Conservation (phyloP, 2,113 vertebrate species). For the Nyctereutes procyonoides region DNA sequence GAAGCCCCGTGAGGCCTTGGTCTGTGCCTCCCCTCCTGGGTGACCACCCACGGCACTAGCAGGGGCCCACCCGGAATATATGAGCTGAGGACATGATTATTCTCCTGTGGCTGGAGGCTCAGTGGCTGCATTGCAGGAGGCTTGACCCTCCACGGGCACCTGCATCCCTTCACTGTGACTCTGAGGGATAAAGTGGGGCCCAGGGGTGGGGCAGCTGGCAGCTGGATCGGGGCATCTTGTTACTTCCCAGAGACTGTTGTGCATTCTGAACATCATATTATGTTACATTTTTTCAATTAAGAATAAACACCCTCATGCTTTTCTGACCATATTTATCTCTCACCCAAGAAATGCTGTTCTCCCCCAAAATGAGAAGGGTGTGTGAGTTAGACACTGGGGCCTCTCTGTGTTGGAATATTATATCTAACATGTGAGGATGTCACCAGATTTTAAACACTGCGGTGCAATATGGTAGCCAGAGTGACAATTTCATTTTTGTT, state of each 20-base stretch:
- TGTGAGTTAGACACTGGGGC: rapidly evolving
- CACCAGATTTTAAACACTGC: rapidly evolving
- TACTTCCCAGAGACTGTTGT: neutral
- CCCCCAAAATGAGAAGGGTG: too few relatives aligned
- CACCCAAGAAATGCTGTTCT: rapidly evolving
- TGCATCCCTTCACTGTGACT: rapidly evolving
- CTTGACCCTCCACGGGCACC: rapidly evolving
- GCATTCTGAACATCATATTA: neutral
- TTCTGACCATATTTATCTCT: neutral
- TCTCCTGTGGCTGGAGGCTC: rapidly evolving
- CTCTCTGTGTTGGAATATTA: rapidly evolving
- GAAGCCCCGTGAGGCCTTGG: neutral
- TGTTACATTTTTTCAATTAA: neutral
- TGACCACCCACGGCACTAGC: rapidly evolving
- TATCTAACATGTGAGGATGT: rapidly evolving
- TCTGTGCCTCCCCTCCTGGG: neutral
- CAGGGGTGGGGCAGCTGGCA: rapidly evolving
- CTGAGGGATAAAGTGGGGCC: rapidly evolving
- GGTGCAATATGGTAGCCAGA: rapidly evolving
- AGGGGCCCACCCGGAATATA: rapidly evolving
- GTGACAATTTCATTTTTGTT: rapidly evolving
- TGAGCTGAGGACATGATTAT: rapidly evolving
- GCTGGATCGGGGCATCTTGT: rapidly evolving
- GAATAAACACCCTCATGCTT: neutral
- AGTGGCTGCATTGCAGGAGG: rapidly evolving